Evolutionary conservation across 2,888 invertebrate genomes (phyloP), one percentile per base, ranked within the genome.

Genomic region (Zygothrica quintamaculata): DNA sequence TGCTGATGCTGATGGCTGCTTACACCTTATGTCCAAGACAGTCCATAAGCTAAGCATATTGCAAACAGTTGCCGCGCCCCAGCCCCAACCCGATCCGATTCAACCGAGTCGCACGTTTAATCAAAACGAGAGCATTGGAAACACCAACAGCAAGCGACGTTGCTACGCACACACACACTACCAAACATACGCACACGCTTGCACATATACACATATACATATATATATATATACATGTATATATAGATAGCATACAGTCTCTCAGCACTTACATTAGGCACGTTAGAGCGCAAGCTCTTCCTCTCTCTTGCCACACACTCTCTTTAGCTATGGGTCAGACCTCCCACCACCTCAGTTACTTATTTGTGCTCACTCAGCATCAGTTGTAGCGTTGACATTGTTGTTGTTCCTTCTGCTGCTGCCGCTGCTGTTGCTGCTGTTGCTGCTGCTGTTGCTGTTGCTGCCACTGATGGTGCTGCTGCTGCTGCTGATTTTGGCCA

Each of bases 91-190:
- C 53, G 33, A 52, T 12, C 25, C 59, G 76, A 80, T 76, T 76
- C 66, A 77, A 12, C n/a, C 36, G 50, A 22, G 71, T 84, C 81
- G 66, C 66, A 74, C 69, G 62, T 74, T 85, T 87, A 84, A 85
- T 84, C 79, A 87, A 87, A 87, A 85, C 82, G 85, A 87, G 85
- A 85, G 84, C 87, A 87, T 77, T 86, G 80, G 70, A 82, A 85
- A 85, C 66, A 59, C 25, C 36, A 50, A 53, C 18, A 55, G 11
- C 47, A 33, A 36, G 18, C 16, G 46, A 9, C 43, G 34, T 42
- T 43, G 48, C 50, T 22, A 44, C 51, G 39, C 46, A 46, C 57
- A 57, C 55, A 59, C 36, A 40, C 33, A 31, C 51, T 13, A 11
- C 7, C 33, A 18, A 11, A 31, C 25, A 46, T 39, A 40, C 39